Evolutionary conservation across 2,797 vertebrate genomes (phyloP).

Genomic region (Picus viridis): DNA sequence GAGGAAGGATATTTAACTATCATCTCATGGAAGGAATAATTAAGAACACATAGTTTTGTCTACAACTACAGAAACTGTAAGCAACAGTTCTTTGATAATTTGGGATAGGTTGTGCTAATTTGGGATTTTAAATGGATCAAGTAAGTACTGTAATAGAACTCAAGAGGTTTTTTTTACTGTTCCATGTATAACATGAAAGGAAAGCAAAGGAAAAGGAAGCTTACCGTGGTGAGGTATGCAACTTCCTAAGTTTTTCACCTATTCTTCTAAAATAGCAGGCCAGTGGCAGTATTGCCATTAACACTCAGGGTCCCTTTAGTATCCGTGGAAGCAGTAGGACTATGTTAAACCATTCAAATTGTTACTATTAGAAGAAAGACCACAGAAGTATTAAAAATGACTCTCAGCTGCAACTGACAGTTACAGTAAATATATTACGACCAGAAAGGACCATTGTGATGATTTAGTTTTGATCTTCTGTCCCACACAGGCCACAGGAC

Average conservation of each 20-base stretch:
- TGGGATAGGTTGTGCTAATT: background rate
- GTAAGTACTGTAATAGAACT: conserved; percentile 2
- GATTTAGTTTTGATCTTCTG: conserved; percentile 68
- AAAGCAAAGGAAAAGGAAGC: conserved; percentile 62
- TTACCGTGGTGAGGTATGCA: conserved; percentile 67
- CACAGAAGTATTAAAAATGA: conserved; percentile 72
- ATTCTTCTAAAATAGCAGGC: conserved; percentile 75
- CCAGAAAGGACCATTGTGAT: conserved; percentile 72
- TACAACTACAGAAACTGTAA: background rate
- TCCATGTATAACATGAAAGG: conserved; percentile 41
- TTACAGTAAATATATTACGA: conserved; percentile 60
- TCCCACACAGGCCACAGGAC: conserved; percentile 61
- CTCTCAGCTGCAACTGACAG: conserved; percentile 53
- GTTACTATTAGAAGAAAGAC: conserved; percentile 73
- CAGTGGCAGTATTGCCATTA: conserved; percentile 72
- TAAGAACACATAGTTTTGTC: background rate
- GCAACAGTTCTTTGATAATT: background rate
- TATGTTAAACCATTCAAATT: conserved; percentile 75
- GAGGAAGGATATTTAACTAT: background rate
- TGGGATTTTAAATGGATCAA: background rate
- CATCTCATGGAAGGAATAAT: background rate
- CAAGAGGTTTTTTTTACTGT: conserved; percentile 26
- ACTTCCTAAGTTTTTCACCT: conserved; percentile 73
- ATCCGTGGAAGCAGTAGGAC: conserved; percentile 70
- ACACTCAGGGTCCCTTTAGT: conserved; percentile 71